Percentiles rank a stretch among this genome's conserved stretches.
phyloP scores from a whole-genome alignment of 2,888 invertebrate species.

The Pandemis corylana region DNA sequence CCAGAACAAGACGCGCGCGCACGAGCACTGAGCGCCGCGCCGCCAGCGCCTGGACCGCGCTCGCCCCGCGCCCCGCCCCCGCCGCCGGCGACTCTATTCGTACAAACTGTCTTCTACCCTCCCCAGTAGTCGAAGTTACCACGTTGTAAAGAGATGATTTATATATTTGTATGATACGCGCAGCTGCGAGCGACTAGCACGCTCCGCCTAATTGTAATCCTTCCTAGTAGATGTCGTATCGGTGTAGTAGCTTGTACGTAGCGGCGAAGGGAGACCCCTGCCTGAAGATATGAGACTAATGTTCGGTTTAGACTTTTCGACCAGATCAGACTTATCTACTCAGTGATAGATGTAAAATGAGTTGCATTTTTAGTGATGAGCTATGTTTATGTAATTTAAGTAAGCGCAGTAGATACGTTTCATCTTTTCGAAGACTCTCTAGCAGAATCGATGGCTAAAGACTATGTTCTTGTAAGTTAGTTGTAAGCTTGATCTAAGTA shows the following conservation, averaged over 20 bases:
- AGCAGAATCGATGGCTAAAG: slow-evolving; percentile 82
- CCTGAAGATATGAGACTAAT: slow-evolving; percentile 68
- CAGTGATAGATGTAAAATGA: slow-evolving; percentile 79
- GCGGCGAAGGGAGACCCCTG: slow-evolving; percentile 55
- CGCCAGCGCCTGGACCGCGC: slow-evolving; percentile 66
- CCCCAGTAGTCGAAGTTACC: slow-evolving; percentile 78
- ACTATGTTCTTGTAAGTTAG: slow-evolving; percentile 78
- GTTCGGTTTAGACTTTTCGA: slow-evolving; percentile 82
- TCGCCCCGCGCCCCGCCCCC: slow-evolving; percentile 43
- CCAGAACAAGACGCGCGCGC: slow-evolving; percentile 82
- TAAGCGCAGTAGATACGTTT: slow-evolving; percentile 82
- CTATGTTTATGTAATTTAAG: slow-evolving; percentile 76
- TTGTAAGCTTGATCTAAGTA: slow-evolving; percentile 74
- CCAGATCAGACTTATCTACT: slow-evolving; percentile 83
- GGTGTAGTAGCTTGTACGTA: slow-evolving; percentile 64
- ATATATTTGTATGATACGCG: slow-evolving; percentile 76
- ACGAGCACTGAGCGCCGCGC: slow-evolving; percentile 76
- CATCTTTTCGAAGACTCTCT: slow-evolving; percentile 83
- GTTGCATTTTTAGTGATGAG: slow-evolving; percentile 84
- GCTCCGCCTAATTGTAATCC: slow-evolving; percentile 75
- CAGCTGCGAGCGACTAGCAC: slow-evolving; percentile 80
- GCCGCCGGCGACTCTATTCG: slow-evolving; percentile 60
- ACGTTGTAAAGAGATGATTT: slow-evolving; percentile 79
- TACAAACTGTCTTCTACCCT: slow-evolving; percentile 75
- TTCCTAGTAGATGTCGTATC: slow-evolving; percentile 79